A percentile compares a stretch with the other conserved stretches of the same genome.
Conservation (phyloP, 1,140 invertebrate species). For the Euwallacea fornicatus region DNA sequence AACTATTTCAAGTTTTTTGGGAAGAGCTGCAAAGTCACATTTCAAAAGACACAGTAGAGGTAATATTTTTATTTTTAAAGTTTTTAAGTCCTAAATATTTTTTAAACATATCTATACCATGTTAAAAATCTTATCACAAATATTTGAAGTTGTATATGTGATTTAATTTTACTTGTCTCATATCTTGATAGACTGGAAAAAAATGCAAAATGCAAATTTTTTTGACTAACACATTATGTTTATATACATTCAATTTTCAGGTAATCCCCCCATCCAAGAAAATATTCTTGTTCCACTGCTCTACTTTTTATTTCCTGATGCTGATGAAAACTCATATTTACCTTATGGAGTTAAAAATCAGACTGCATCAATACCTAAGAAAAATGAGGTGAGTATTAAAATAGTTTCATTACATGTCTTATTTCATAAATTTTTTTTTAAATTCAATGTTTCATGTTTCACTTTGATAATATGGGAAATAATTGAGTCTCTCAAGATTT, state of each 20-base stretch:
- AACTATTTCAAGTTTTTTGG: slow-evolving; percentile 58
- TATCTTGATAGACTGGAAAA: too few relatives aligned
- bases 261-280: slow-evolving; percentile 73
- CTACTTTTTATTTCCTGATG: slow-evolving; percentile 88
- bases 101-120: too few relatives aligned
- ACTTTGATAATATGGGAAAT: not conserved
- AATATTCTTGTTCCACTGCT: slow-evolving; percentile 76
- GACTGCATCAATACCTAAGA: too few relatives aligned
- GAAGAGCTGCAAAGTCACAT: slow-evolving; percentile 48
- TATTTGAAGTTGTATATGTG: not conserved
- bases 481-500: not conserved
- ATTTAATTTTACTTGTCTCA: too few relatives aligned
- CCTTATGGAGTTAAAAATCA: slow-evolving; percentile 47
- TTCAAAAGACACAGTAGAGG: not conserved
- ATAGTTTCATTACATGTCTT: too few relatives aligned
- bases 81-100: too few relatives aligned
- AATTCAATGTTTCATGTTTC: not conserved
- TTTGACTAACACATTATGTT: not conserved
- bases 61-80: not conserved
- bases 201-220: not conserved
- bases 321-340: slow-evolving; percentile 62
- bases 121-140: too few relatives aligned
- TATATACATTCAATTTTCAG: slow-evolving; percentile 28
- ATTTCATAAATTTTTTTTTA: too few relatives aligned
- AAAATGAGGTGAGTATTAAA: too few relatives aligned